These are phyloP conservation scores for Nomada flava DNA, from an alignment of 2,888 invertebrate species.

Conservation along the genomic window DNA sequence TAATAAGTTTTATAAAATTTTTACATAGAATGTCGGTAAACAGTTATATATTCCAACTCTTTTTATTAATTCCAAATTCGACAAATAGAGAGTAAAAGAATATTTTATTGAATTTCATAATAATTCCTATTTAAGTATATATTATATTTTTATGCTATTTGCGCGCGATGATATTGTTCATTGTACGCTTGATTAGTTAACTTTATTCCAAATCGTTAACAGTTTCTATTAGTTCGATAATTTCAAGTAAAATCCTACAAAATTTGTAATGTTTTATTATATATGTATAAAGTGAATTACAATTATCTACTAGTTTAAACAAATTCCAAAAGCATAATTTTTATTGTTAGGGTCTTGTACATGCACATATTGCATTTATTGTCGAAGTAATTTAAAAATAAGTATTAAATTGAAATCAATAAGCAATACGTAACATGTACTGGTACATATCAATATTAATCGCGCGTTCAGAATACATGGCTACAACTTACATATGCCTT, in stretches of 20 bases:
- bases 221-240: conserved; percentile 22
- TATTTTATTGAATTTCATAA: conserved; percentile 28
- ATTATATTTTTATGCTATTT: conserved; percentile 49
- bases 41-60: not conserved
- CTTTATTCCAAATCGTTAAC: conserved; percentile 15
- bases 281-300: conserved; percentile 33
- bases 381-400: conserved; percentile 31
- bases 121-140: conserved; percentile 19
- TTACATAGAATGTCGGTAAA: conserved; percentile 20
- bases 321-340: conserved; percentile 21
- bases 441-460: conserved; percentile 70
- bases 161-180: conserved; percentile 64
- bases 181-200: conserved; percentile 29
- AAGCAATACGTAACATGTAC: conserved; percentile 45
- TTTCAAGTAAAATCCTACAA: conserved; percentile 33
- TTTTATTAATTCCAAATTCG: conserved; percentile 29
- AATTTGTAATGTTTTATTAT: conserved; percentile 25
- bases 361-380: conserved; percentile 35
- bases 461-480: conserved; percentile 53
- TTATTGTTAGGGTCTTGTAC: conserved; percentile 14
- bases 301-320: conserved; percentile 28
- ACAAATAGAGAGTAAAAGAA: conserved; percentile 29
- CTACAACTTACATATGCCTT: conserved; percentile 38
- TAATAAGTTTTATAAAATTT: conserved; percentile 51
- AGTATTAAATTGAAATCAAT: conserved; percentile 42